Conservation (phyloP, 2,113 vertebrate genomes). For the Otis tarda region DNA sequence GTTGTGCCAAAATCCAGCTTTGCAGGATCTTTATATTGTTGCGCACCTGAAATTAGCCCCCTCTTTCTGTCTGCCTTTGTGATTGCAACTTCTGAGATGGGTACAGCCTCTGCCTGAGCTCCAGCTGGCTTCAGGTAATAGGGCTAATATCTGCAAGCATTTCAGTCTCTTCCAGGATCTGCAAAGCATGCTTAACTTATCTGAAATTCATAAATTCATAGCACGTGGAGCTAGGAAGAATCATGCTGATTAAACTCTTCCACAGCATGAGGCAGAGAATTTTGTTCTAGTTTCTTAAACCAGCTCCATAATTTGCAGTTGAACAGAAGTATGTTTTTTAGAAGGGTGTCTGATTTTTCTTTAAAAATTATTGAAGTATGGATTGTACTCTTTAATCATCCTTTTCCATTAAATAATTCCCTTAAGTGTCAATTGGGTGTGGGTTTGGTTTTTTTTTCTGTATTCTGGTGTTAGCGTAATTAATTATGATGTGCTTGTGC, state of each 20-base stretch:
- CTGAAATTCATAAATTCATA: constrained; percentile 20
- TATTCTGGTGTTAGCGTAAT: background rate
- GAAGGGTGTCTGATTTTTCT: background rate
- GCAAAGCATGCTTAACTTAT: background rate
- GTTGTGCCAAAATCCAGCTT: background rate
- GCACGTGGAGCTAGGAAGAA: background rate
- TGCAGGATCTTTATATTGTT: background rate
- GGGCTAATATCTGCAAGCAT: background rate
- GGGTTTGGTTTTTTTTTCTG: rapidly evolving
- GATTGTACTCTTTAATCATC: background rate
- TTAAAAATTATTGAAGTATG: background rate
- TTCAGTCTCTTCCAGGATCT: background rate
- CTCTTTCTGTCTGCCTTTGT: background rate
- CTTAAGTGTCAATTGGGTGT: background rate
- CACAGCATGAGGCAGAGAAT: background rate
- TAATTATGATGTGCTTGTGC: background rate
- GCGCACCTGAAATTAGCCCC: background rate
- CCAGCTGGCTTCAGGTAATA: background rate
- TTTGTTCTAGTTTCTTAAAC: background rate
- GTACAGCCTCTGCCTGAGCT: background rate
- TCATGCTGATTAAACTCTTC: background rate
- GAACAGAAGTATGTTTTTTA: background rate
- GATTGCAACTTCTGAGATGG: background rate
- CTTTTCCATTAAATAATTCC: background rate
- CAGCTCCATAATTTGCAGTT: background rate